Evolutionary conservation across 2,113 vertebrate species (phyloP), one percentile per base, ranked within the genome.

Genomic region (Oenanthe melanoleuca): DNA sequence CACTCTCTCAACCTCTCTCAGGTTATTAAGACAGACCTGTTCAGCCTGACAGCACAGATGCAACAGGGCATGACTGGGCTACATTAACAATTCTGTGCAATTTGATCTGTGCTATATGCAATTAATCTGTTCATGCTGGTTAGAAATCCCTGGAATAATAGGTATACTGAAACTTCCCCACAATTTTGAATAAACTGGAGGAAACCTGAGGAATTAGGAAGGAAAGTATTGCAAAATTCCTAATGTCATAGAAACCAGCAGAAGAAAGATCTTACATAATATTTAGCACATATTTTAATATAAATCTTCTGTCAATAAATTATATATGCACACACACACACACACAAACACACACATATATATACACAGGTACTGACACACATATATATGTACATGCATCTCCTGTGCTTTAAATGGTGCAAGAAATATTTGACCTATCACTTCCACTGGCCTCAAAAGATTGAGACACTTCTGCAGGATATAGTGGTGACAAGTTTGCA

Each of bases 21-120:
- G 24, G 23, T 94, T 88, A 83, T 94, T 86, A 91, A 91, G 50
- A 89, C 34, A 94, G 70, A 82, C 29, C 50, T 63, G 53, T 21
- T 92, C 53, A 78, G 14, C 70, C 63, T 91, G 82, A 83, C 50
- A 89, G 80, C 83, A 74, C 45, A 60, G 61, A 83, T 37, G 28
- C 26, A 92, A 85, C 22, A 45, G 45, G 74, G 64, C 37, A 80
- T 25, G 66, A 79, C 42, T 29, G 72, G 38, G 44, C 53, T 63
- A 64, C 38, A 20, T 63, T 70, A 89, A 64, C n/a, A 70, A 25
- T 73, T 82, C 85, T 31, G 5, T 47, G 61, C 60, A 37, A 38
- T 55, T 80, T 92, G 60, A 63, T 78, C 67, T 59, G 26, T 73
- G 53, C 61, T 90, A 34, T 9, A 52, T 53, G 45, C 18, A 84